Conservation (phyloP, 2,113 vertebrate genomes). For the Ptilonorhynchus violaceus region DNA sequence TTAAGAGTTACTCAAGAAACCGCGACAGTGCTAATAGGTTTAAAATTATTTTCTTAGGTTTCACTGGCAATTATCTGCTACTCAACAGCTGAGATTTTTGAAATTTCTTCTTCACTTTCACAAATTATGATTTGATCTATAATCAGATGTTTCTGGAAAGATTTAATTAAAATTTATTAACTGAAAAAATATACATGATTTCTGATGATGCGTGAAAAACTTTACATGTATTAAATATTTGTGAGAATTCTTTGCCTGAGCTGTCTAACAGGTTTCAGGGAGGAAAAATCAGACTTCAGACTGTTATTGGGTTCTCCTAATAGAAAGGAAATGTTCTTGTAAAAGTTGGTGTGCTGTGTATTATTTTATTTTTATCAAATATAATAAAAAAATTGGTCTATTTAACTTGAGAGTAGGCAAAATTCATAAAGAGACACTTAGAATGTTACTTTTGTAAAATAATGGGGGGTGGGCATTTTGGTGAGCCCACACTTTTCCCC, state of each 20-base stretch:
- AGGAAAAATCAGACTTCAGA: not conserved
- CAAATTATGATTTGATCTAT: not conserved
- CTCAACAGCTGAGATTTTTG: not conserved
- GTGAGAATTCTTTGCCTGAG: not conserved
- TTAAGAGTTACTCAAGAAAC: not conserved
- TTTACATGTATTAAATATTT: not conserved
- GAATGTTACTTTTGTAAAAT: not conserved
- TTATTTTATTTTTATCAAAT: not conserved
- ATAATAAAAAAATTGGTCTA: not conserved
- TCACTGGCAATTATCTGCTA: not conserved
- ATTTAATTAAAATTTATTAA: not conserved
- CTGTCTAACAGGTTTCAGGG: not conserved
- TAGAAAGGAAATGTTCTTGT: not conserved
- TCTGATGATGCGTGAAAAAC: not conserved
- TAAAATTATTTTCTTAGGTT: not conserved
- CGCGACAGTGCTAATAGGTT: not conserved
- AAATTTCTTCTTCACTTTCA: not conserved
- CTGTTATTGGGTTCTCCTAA: not conserved
- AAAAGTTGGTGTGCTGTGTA: not conserved
- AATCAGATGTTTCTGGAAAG: not conserved
- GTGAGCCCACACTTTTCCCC: not conserved
- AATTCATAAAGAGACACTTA: not conserved
- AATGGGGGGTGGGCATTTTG: fast-evolving
- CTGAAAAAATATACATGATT: not conserved
- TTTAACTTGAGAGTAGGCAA: not conserved